Evolutionary conservation across 1,140 invertebrate species (phyloP), one percentile per base, ranked within the genome.

Genomic region (Zophobas morio): DNA sequence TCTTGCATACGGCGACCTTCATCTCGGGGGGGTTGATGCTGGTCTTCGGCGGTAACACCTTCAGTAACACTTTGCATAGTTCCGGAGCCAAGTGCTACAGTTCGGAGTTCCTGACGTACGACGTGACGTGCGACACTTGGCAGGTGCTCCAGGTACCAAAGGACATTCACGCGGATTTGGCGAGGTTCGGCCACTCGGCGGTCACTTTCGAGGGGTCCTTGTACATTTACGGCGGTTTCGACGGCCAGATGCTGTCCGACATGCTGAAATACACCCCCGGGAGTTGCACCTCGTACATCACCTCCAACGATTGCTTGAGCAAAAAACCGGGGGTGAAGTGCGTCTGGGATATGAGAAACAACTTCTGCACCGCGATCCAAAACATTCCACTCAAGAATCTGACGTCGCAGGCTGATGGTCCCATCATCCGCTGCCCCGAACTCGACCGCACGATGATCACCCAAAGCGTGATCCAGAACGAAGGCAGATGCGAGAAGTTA

Each of bases 21-120:
- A 87, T 97, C 20, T 90, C 92, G 94, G 95, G 76, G n/a, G 96
- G 96, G 2, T 85, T 97, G 60, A 96, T 99, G 95, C 86, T 98
- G 36, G 93, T 98, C 0, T 98, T 97, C 84, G 98, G 97, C 6
- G 98, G 98, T 4, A 99, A 98, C 85, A 96, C 95, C 6, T 96
- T 98, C 87, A 99, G 99, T 86, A 96, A 98, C 84, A 96, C 96
- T 0, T 89, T 93, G 0, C 91, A 93, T 74, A 95, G 93, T 77
- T 92, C 93, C 71, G 93, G 92, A 0, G 92, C 93, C 0, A 95
- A 95, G 84, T 99, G 98, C 86, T 99, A 97, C 84, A 96, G 96
- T 1, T 89, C 92, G 1, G 94, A 96, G 75, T 92, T 96, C 49
- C 88, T 98, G 47, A 90, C 94, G 0, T 99, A 99, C 85, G 96